phyloP scores from a whole-genome alignment of 2,888 invertebrate genomes.

The Eupithecia dodoneata region DNA sequence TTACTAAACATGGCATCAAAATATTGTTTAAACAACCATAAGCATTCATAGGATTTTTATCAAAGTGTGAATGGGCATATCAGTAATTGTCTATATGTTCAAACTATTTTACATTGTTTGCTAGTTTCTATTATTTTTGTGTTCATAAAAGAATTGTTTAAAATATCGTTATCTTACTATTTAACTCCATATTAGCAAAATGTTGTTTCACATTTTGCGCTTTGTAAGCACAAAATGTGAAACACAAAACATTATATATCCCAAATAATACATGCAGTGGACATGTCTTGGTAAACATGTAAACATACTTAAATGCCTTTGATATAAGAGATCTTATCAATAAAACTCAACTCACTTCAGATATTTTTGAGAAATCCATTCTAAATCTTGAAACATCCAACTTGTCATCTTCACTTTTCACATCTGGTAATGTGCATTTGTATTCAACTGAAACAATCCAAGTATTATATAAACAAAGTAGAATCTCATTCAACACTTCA shows the following conservation, averaged over 20 bases:
- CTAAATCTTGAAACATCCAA: constrained; percentile 73
- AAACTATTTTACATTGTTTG: too few species aligned
- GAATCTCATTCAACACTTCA: not conserved
- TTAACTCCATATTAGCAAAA: not conserved
- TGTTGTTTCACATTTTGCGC: too few species aligned
- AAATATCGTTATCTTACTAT: too few species aligned
- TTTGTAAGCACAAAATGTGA: not conserved
- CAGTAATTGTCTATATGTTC: too few species aligned
- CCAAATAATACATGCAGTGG: not conserved
- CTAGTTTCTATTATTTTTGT: too few species aligned
- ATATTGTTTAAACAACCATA: too few species aligned
- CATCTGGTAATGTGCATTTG: constrained; percentile 78
- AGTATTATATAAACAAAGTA: not conserved
- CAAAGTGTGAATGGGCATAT: too few species aligned
- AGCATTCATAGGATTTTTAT: too few species aligned
- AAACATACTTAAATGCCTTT: not conserved
- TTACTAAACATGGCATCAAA: too few species aligned
- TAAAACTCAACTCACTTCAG: constrained; percentile 63
- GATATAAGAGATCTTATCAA: not conserved
- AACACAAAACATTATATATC: too few species aligned
- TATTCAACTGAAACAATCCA: constrained; percentile 69
- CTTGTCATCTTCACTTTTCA: constrained; percentile 71
- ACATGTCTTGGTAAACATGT: not conserved
- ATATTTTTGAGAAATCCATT: constrained; percentile 78
- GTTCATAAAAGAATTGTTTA: too few species aligned